These are phyloP conservation scores for Trachelus stipa DNA, from an alignment of 2,888 invertebrate genomes.

Conservation along the genomic window DNA sequence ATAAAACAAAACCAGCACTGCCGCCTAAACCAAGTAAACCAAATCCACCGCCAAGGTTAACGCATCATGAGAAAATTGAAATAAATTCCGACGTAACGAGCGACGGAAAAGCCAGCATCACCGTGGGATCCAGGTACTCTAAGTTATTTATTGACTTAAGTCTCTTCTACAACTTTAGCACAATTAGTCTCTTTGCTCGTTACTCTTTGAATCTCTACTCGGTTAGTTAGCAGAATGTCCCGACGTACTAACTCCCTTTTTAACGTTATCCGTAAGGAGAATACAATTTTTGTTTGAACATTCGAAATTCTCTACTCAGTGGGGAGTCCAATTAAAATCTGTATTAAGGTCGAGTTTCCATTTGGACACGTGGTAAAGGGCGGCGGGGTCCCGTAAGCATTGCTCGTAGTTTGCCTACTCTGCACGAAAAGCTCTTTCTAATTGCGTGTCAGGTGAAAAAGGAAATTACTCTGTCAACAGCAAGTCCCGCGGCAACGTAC, in stretches of 20 bases:
- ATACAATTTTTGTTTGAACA: neutral
- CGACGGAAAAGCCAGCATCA: conserved; percentile 41
- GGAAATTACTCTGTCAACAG: neutral
- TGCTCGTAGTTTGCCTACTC: neutral
- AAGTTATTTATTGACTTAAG: neutral
- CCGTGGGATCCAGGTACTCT: conserved; percentile 44
- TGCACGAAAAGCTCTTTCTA: neutral
- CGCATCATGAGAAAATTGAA: conserved; percentile 59
- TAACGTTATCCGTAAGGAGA: neutral
- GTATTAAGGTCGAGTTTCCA: neutral
- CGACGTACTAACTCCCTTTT: neutral
- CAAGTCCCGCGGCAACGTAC: no score
- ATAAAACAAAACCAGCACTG: conserved; percentile 77
- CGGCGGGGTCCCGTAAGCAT: neutral
- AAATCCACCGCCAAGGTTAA: conserved; percentile 62
- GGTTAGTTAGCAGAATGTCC: neutral
- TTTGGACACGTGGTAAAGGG: neutral
- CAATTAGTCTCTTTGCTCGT: neutral
- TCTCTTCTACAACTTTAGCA: neutral
- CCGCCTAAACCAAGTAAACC: conserved; percentile 81
- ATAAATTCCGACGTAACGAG: conserved; percentile 38
- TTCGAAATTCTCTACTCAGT: neutral
- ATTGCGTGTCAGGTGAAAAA: neutral
- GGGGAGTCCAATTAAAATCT: neutral
- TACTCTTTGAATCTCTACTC: neutral